Evolutionary conservation across 2,797 vertebrate species (phyloP), one percentile per base, ranked within the genome.

Genomic region (Manis pentadactyla): DNA sequence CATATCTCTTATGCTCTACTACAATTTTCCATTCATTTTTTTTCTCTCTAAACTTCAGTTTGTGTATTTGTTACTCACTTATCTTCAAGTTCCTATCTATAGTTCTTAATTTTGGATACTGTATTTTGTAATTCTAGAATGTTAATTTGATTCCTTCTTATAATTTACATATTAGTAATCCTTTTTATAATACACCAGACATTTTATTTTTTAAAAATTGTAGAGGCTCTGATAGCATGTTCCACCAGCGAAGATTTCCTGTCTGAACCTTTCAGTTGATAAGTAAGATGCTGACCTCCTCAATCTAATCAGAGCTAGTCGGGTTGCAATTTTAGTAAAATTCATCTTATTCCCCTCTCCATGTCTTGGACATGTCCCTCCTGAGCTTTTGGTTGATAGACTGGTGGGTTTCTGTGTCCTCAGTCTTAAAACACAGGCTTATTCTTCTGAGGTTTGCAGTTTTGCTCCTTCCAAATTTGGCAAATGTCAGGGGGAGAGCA

Each of bases 361-460:
- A n/a, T 69, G 51, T 90, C 75, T 87, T 90, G 61, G n/a, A 79
- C 25, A 34, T 51, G 31, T 78, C 66, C 46, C 23, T 85, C 18
- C 29, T 74, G 77, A 75, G 53, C n/a, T 89, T 89, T 88, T 88
- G 73, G 77, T 39, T 46, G 57, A 85, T 46, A 91, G 46, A 2
- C 18, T 93, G 53, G 23, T 34, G 19, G 51, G 42, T 82, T 82
- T 63, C 89, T 90, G 39, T 89, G 49, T 77, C 42, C 51, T 78
- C 37, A 23, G n/a, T 96, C 57, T 90, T 93, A 69, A 94, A 92
- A 79, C 37, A 61, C 34, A 55, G 34, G 42, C n/a, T 91, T 68
- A 77, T 23, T n/a, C n/a, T 87, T 94, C 42, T 74, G 31, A 75
- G 34, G 2, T 71, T 73, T 95, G 31, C 34, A 66, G 21, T 37